Conservation (phyloP, 2,113 vertebrate species). For the Coptodon rendalli region DNA sequence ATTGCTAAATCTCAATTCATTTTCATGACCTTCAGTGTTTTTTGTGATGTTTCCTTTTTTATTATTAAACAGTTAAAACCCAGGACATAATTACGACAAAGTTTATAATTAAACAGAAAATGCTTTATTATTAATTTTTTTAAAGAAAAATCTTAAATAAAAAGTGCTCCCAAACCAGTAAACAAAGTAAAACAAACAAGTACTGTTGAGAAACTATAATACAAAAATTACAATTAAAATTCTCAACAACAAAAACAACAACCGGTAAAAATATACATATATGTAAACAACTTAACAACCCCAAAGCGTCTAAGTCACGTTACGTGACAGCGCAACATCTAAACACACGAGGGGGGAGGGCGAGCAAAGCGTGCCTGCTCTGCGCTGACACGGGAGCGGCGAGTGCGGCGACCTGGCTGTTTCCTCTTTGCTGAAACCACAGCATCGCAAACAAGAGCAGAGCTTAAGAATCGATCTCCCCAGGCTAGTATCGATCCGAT, state of each 20-base stretch:
- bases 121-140: background rate
- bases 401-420: background rate
- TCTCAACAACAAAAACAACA: background rate
- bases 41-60: background rate
- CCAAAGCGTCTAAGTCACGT: fast-evolving
- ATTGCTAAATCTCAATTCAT: background rate
- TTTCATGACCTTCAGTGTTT: background rate
- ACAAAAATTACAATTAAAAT: background rate
- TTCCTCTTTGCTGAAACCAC: fast-evolving
- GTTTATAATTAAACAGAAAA: background rate
- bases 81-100: background rate
- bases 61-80: background rate
- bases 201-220: background rate
- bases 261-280: background rate
- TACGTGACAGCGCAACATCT: background rate
- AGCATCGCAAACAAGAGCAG: fast-evolving
- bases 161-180: background rate
- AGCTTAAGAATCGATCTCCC: background rate
- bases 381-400: background rate
- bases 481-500: background rate
- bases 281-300: background rate
- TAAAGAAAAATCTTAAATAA: background rate
- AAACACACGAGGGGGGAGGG: background rate
- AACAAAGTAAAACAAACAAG: background rate
- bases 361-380: background rate